Percentiles rank a stretch among this genome's conserved stretches.
These are phyloP conservation scores for Hetaerina titia DNA, from an alignment of 2,888 invertebrate genomes.

Conservation along the genomic window DNA sequence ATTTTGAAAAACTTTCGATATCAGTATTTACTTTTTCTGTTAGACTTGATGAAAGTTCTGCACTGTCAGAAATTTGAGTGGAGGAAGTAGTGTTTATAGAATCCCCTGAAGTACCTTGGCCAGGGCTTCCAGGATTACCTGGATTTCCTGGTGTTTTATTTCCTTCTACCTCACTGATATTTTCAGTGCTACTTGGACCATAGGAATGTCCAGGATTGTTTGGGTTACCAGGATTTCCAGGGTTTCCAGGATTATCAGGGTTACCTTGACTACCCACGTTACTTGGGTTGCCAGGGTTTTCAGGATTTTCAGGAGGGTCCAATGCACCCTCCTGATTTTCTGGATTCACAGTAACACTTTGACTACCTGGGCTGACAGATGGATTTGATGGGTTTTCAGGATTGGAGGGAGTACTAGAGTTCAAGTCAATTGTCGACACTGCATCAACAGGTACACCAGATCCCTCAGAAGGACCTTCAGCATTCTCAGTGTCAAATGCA, in stretches of 20 bases:
- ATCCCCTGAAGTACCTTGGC: conserved; percentile 65
- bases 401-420: neutral
- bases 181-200: neutral
- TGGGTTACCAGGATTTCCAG: neutral
- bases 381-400: neutral
- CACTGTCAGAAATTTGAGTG: neutral
- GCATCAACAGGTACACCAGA: neutral
- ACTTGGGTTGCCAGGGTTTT: neutral
- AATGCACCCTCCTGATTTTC: neutral
- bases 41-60: conserved; percentile 1
- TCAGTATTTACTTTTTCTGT: conserved; percentile 12
- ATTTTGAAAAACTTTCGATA: neutral
- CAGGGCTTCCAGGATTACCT: conserved; percentile 69
- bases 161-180: neutral
- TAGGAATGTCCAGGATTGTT: neutral
- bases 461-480: neutral
- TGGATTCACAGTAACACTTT: neutral
- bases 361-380: neutral
- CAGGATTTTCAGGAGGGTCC: conserved; percentile 42
- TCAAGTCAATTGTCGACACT: neutral
- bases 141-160: conserved; percentile 59
- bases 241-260: neutral
- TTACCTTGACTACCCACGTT: neutral
- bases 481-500: neutral
- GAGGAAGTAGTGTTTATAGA: neutral